Base-by-base conservation (phyloP, 1,140 invertebrate species). In the Melanaphis sacchari region DNA sequence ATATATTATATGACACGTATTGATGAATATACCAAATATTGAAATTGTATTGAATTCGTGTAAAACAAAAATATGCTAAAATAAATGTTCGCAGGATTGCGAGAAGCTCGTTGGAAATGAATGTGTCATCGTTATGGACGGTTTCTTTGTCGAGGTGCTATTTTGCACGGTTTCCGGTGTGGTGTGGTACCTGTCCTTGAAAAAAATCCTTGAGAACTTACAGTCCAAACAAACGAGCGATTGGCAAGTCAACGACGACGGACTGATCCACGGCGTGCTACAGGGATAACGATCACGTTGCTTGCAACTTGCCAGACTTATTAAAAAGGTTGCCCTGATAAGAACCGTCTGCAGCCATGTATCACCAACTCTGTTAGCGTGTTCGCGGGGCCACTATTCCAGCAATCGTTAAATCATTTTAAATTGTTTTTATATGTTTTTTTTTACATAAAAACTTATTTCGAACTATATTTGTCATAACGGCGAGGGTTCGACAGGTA, bases 91-190 rank as follows among this genome's bases (percentile, higher is more conserved):
- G 6, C 49, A 90, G 89, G 52, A 40, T 9, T 90, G 89, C 41
- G 1, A 18, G 24, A 26, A 40, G 24, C 3, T 66, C 0, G 26
- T 0, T 26, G 40, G 22, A 4, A 54, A 31, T 1, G 38, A 90
- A 24, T 99, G 98, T 94, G 92, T 96, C 4, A 97, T 96, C 8
- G 95, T 95, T 7, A 94, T 98, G 5, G 99, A 99, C 95, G 99
- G 99, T 9, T 99, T 98, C 95, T 99, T 99, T 95, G 96, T 99
- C 94, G 98, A 99, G 95, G 97, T 97, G 26, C 94, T 97, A 11
- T 94, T 98, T 8, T 99, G 98, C 94, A 95, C 98, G 26, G 94
- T 97, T 0, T 95, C 99, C 93, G 99, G 98, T 26, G 96, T 98
- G 92, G 82, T 98, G 0, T 99, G 98, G 98, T 90, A 90, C 26